Evolutionary conservation across 2,113 vertebrate genomes (phyloP), one percentile per base, ranked within the genome.

Genomic region (Poeciliopsis occidentalis): DNA sequence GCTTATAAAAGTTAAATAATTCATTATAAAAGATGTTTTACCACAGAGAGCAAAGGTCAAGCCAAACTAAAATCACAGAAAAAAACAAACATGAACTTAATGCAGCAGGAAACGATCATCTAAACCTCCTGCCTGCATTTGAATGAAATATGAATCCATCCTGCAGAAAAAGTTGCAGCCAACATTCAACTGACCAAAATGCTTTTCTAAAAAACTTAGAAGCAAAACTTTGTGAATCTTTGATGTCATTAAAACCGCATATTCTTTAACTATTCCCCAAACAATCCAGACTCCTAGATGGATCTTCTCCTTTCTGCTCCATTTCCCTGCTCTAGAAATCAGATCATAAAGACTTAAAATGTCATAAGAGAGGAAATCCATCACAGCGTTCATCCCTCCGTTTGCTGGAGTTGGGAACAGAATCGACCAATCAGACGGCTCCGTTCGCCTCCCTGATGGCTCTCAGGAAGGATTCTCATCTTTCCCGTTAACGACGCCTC

Each of bases 401-500:
- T 71, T 60, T 72, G 31, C 57, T 37, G 34, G 34, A 37, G 34
- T 37, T 37, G 3, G 34, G 34, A 37, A 47, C 69, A 1, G 1
- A 71, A 17, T 13, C 2, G 68, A n/a, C 10, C 8, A 34, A 44
- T 32, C 30, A 66, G 39, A 44, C 54, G n/a, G 65, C 57, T 4
- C 26, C 29, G 29, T 1, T 1, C 12, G 4, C 64, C 29, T 47
- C 26, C 4, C 34, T 12, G 76, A 86, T 76, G 78, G 77, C 84
- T 75, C 85, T 79, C 78, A 65, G 82, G 73, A 82, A 75, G 84
- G 82, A 88, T 76, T 84, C 88, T 90, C 81, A 79, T 90, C 86
- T 85, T 86, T 87, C 90, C 78, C 88, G 87, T 89, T 92, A 92
- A 87, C 88, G 83, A 80, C 79, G 91, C 86, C 83, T 82, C 86